These are phyloP conservation scores for Siniperca undulata DNA, from an alignment of 2,797 vertebrate species.

Conservation along the genomic window DNA sequence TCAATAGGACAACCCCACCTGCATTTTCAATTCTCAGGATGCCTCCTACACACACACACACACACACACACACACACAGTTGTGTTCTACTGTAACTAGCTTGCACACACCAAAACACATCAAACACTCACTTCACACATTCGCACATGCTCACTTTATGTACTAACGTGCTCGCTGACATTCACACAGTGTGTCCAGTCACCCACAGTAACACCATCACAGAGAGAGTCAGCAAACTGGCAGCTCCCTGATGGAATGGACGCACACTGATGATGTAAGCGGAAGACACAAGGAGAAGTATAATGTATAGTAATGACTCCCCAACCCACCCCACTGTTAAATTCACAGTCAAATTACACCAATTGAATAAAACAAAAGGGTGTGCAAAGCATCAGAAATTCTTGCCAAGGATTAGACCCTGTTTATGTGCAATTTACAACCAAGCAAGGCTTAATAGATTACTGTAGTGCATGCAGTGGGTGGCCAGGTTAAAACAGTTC, in stretches of 20 bases:
- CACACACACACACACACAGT: neutral
- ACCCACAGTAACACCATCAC: constrained; percentile 29
- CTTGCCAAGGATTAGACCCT: no score
- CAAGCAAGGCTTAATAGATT: neutral
- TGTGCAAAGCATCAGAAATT: neutral
- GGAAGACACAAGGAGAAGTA: constrained; percentile 10
- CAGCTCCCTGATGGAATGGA: constrained; percentile 32
- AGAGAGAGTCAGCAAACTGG: constrained; percentile 56
- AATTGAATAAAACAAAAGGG: neutral
- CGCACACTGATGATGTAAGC: constrained; percentile 19
- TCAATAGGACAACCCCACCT: constrained; percentile 30
- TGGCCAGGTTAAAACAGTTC: neutral
- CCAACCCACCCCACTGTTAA: neutral
- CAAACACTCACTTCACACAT: constrained; percentile 47
- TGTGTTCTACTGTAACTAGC: neutral
- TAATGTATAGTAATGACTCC: neutral
- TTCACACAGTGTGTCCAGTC: constrained; percentile 51
- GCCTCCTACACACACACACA: constrained; percentile 18
- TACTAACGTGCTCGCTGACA: constrained; percentile 42
- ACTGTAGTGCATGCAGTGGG: neutral
- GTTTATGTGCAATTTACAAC: neutral
- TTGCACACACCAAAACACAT: neutral
- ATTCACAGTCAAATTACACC: neutral
- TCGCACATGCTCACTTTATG: constrained; percentile 18
- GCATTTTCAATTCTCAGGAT: constrained; percentile 21